Conservation (phyloP, 2,888 invertebrate species). For the Mayetiola destructor region DNA sequence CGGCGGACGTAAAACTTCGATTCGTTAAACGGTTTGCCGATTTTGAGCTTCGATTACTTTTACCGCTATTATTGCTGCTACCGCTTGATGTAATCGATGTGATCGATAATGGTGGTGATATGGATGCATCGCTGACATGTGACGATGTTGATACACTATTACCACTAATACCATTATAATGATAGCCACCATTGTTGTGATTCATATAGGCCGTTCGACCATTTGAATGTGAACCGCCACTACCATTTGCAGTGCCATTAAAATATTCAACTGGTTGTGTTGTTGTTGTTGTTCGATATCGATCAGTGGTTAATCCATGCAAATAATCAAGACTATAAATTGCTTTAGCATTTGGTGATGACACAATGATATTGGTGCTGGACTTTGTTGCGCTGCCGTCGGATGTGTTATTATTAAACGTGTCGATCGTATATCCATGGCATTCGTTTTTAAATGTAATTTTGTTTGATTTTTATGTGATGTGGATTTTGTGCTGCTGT, state of each 20-base stretch:
- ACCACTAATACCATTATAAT: neutral
- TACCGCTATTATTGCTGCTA: neutral
- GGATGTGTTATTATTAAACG: neutral
- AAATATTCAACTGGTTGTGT: neutral
- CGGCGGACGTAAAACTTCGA: too few species aligned
- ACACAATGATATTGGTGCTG: neutral
- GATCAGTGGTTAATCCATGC: slow-evolving; percentile 24
- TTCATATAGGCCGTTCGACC: neutral
- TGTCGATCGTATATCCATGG: neutral
- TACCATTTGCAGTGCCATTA: neutral
- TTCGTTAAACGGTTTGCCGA: neutral
- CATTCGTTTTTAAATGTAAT: neutral
- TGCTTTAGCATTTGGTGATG: neutral
- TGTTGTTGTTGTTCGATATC: neutral
- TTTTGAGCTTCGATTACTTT: neutral
- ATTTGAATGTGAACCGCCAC: neutral
- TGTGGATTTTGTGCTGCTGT: neutral
- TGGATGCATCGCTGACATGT: neutral
- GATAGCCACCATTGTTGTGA: neutral
- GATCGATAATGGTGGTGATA: neutral
- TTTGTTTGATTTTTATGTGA: neutral
- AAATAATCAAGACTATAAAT: slow-evolving; percentile 24
- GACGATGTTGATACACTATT: neutral
- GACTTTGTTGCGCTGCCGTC: neutral
- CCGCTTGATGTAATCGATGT: neutral